Conservation (phyloP, 2,797 vertebrate genomes). For the Gorsachius magnificus region DNA sequence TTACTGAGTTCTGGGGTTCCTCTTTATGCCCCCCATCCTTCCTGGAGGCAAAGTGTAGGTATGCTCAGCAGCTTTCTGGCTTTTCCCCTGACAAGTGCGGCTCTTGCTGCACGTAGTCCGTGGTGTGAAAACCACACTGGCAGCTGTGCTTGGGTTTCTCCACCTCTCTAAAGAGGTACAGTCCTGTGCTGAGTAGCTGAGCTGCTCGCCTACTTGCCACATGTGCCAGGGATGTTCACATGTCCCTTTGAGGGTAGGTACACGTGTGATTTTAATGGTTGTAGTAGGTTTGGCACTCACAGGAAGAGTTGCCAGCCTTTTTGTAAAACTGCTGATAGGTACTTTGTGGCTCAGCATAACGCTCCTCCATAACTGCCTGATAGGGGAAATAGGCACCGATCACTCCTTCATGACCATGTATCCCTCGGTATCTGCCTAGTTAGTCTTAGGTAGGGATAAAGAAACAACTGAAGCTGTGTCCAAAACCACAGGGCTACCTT, state of each 20-base stretch:
- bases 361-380: neutral
- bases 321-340: neutral
- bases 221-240: accelerated
- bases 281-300: neutral
- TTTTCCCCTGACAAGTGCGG: neutral
- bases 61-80: neutral
- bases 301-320: neutral
- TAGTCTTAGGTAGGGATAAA: neutral
- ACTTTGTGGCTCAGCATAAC: neutral
- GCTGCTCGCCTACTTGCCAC: neutral
- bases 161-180: neutral
- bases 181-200: neutral
- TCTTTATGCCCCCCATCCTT: neutral
- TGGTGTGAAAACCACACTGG: neutral
- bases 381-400: neutral
- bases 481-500: neutral
- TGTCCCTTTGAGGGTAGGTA: neutral
- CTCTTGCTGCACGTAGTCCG: neutral
- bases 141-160: neutral
- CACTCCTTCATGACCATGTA: neutral
- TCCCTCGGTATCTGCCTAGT: neutral
- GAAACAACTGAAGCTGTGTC: neutral
- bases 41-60: neutral
- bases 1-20: neutral
- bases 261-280: accelerated